These are phyloP conservation scores for Globodera ellingtonae DNA, from an alignment of 1,140 invertebrate species.

Conservation along the genomic window DNA sequence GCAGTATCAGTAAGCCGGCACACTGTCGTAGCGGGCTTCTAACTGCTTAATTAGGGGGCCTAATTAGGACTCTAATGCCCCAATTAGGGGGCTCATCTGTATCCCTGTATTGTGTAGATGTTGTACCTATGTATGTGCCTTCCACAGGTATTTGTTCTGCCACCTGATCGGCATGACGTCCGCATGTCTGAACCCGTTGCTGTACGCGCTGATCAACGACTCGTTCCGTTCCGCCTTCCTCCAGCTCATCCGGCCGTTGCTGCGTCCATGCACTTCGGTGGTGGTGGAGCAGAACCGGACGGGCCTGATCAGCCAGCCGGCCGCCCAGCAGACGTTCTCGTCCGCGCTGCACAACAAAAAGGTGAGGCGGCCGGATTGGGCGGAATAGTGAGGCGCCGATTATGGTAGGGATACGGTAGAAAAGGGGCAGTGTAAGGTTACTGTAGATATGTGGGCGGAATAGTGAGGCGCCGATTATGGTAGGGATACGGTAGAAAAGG, in stretches of 20 bases:
- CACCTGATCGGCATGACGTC: constrained; percentile 62
- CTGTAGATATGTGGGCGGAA: not conserved
- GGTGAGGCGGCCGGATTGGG: not conserved
- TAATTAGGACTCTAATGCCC: not conserved
- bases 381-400: not conserved
- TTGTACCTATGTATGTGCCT: not conserved
- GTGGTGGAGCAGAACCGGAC: constrained; percentile 29
- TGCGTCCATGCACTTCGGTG: constrained; percentile 54
- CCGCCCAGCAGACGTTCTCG: constrained; percentile 30
- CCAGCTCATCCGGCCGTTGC: constrained; percentile 50
- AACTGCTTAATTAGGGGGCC: too few species aligned
- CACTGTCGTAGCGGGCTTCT: not conserved
- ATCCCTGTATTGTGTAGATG: too few species aligned
- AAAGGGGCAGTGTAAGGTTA: too few species aligned
- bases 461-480: not conserved
- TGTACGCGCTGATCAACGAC: constrained; percentile 61
- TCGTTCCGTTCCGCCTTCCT: constrained; percentile 50
- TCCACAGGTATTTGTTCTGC: constrained; percentile 60
- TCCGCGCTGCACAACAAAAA: constrained; percentile 30
- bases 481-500: too few species aligned
- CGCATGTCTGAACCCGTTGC: constrained; percentile 61
- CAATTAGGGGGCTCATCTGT: not conserved
- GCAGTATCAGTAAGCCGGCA: constrained; percentile 51
- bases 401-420: too few species aligned
- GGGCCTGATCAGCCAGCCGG: constrained; percentile 14